Evolutionary conservation across 37 sponge, comb jelly and placozoan genomes (phyloP), one percentile per base, ranked within the genome.

Genomic region (Eunapius fragilis): DNA sequence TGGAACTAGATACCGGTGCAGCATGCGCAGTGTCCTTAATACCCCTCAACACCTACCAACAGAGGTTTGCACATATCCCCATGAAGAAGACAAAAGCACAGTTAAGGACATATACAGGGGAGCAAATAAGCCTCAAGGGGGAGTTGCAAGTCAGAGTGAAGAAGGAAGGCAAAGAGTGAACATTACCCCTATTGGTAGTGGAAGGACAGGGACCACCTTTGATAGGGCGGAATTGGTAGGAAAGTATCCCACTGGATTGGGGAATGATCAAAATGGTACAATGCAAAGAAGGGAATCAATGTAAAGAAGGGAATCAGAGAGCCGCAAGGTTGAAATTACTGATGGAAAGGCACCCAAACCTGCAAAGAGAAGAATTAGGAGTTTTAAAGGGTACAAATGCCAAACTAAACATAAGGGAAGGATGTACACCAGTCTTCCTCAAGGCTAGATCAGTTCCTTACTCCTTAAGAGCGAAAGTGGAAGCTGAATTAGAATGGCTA

Each of bases 381-480:
- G 27, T 25, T 30, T 32, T 75, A 9, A 26, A 79, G 14, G 69
- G 81, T 12, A 33, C 33, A 10, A 49, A 11, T 7, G 81, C 69
- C 14, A 80, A 67, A 32, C 13, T 80, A n/a, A 80, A 80, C 14
- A 17, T 58, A 17, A 58, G 17, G 58, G 58, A 58, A 17, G 58
- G 58, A 10, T 19, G 19, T 19, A 19, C 58, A 1, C 58, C 58
- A 10, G 22, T 27, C 19, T 80, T 68, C 25, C 23, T 30, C 32
- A 80, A 68, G 33, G 69, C 81, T 50, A 10, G 81, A 68, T 12
- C 81, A 0, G 27, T 80, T 3, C 81, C 81, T 19, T 80, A 34
- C 33, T 13, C 69, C 14, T 32, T 68, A 12, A 9, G 33, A 26
- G 81, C 31, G 12, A 67, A 33, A 80, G 81, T 80, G 26, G 81